A percentile compares a stretch with the other conserved stretches of the same genome.
Conservation (phyloP, 2,113 vertebrate genomes). For the Protomyctophum bolini region DNA sequence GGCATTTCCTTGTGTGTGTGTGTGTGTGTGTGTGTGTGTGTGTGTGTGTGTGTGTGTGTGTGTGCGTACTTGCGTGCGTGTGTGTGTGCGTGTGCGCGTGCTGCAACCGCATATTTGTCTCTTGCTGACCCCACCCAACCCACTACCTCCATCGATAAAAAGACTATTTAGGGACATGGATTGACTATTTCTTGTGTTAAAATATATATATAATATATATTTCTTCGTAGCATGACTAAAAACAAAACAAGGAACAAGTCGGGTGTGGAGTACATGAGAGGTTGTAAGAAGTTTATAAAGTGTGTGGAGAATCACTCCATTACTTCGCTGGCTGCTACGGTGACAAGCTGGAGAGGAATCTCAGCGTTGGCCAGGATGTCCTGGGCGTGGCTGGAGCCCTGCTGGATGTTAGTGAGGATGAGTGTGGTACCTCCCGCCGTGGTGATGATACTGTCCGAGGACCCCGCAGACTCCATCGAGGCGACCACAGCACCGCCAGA, state of each 20-base stretch:
- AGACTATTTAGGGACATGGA: slow-evolving; percentile 89
- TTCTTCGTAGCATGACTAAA: slow-evolving; percentile 71
- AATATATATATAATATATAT: slow-evolving; percentile 74
- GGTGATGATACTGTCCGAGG: slow-evolving; percentile 95
- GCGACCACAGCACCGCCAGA: slow-evolving; percentile 90
- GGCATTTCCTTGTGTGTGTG: slow-evolving; percentile 99
- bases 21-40: slow-evolving; percentile 49
- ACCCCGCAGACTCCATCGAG: slow-evolving; percentile 89
- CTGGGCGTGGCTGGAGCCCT: slow-evolving; percentile 92
- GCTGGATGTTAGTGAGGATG: slow-evolving; percentile 99
- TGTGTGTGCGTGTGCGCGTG: slow-evolving; percentile 85
- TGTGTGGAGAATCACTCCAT: slow-evolving; percentile 87
- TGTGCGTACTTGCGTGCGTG: slow-evolving; percentile 85
- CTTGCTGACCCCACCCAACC: slow-evolving; percentile 69
- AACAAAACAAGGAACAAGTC: slow-evolving; percentile 39
- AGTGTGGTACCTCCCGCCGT: slow-evolving; percentile 95
- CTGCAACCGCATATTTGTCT: slow-evolving; percentile 90
- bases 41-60: slow-evolving; percentile 56
- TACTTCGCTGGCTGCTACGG: slow-evolving; percentile 94
- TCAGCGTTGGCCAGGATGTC: slow-evolving; percentile 97
- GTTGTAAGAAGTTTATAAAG: slow-evolving; percentile 61
- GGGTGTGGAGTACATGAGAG: slow-evolving; percentile 63
- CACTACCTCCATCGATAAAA: slow-evolving; percentile 86
- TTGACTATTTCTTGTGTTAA: slow-evolving; percentile 66
- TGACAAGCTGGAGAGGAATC: slow-evolving; percentile 98